Conservation (phyloP, 2,797 vertebrate genomes). For the Cirrhinus molitorella region DNA sequence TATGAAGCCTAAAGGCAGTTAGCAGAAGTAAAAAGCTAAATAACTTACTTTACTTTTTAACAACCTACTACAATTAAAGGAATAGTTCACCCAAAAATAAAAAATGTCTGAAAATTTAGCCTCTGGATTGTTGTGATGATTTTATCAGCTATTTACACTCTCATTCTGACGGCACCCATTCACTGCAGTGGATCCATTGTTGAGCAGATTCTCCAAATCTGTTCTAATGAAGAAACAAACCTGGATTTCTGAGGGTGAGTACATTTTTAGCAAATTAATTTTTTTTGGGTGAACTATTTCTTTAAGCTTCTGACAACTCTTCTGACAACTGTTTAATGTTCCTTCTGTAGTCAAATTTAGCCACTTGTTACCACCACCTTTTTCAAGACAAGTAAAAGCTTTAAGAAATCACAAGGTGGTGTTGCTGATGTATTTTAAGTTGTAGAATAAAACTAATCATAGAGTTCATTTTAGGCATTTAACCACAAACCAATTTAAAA, state of each 20-base stretch:
- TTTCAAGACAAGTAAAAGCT: neutral
- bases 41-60: too few species aligned
- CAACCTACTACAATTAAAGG: too few species aligned
- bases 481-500: neutral
- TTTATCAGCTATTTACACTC: neutral
- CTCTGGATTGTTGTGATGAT: neutral
- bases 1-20: too few species aligned
- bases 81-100: neutral
- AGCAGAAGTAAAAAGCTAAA: too few species aligned
- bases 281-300: neutral
- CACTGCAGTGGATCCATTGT: neutral
- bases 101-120: neutral
- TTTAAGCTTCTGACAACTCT: neutral
- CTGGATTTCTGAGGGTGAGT: neutral
- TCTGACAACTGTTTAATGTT: too few species aligned
- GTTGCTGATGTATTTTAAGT: neutral
- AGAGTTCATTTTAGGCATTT: neutral
- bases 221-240: neutral
- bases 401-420: neutral
- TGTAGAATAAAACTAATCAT: neutral
- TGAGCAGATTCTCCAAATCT: neutral
- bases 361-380: neutral
- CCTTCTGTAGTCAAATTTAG: neutral
- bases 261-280: neutral
- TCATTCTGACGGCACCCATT: neutral